Percentiles rank a stretch among this genome's conserved stretches.
Evolutionary conservation across 1,140 invertebrate species (phyloP).

Genomic region (Zelostemma sp.): DNA sequence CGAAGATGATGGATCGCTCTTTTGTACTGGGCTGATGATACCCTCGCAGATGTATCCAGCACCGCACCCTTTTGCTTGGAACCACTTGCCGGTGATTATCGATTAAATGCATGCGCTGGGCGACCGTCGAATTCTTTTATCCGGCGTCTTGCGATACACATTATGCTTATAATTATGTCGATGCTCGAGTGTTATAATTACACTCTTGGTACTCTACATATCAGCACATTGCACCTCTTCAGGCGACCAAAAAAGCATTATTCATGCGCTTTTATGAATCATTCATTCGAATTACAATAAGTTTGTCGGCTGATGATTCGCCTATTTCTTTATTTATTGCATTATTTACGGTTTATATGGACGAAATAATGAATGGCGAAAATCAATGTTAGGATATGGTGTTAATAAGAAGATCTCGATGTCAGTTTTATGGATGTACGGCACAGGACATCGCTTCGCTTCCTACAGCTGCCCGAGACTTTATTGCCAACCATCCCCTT

Average conservation of each 20-base stretch:
- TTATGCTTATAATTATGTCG: too few species aligned
- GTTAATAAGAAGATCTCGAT: slow-evolving; percentile 64
- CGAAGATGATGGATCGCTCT: slow-evolving; percentile 53
- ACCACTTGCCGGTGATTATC: slow-evolving; percentile 53
- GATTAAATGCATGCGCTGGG: slow-evolving; percentile 50
- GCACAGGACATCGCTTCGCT: slow-evolving; percentile 67
- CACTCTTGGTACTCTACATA: neutral
- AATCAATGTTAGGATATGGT: slow-evolving; percentile 62
- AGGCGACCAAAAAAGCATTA: too few species aligned
- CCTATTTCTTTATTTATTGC: neutral
- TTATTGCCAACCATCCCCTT: slow-evolving; percentile 60
- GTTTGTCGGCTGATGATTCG: neutral
- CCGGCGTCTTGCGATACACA: slow-evolving; percentile 40
- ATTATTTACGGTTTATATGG: neutral
- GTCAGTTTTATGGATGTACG: slow-evolving; percentile 63
- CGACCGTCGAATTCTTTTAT: slow-evolving; percentile 44
- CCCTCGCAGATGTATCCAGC: slow-evolving; percentile 51
- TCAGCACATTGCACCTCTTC: neutral
- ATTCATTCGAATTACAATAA: neutral
- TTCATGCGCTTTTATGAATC: neutral
- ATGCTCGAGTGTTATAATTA: neutral
- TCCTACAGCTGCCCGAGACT: slow-evolving; percentile 55
- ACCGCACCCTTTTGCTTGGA: slow-evolving; percentile 47
- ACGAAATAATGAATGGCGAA: slow-evolving; percentile 61
- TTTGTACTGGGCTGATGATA: slow-evolving; percentile 51